A percentile compares a stretch with the other conserved stretches of the same genome.
Evolutionary conservation across 2,113 vertebrate genomes (phyloP).

Genomic region (Pelobates fuscus): DNA sequence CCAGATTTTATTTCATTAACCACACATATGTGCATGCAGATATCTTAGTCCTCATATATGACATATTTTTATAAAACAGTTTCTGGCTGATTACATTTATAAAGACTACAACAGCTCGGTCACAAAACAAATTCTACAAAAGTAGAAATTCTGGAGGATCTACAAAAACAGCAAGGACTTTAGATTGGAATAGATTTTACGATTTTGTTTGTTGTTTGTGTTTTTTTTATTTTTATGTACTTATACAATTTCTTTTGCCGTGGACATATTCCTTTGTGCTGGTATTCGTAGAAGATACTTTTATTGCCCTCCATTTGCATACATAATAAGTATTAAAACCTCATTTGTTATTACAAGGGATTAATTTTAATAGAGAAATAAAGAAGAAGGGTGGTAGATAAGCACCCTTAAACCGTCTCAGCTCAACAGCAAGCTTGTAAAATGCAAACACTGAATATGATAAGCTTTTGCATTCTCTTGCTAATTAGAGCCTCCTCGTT

Average conservation of each 20-base stretch:
- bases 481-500: constrained; percentile 47
- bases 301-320: constrained; percentile 59
- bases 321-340: constrained; percentile 56
- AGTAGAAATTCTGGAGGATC: not conserved
- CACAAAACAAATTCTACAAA: not conserved
- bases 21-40: constrained; percentile 16
- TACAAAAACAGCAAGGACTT: not conserved
- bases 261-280: constrained; percentile 29
- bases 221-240: too few species aligned
- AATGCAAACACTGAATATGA: constrained; percentile 45
- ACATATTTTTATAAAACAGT: constrained; percentile 30
- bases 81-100: constrained; percentile 10
- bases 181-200: too few species aligned
- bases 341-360: constrained; percentile 62
- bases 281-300: constrained; percentile 23
- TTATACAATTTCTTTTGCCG: not conserved
- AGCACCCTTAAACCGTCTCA: constrained; percentile 62
- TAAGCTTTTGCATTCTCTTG: constrained; percentile 55
- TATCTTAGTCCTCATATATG: not conserved
- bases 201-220: too few species aligned
- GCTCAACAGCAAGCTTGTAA: constrained; percentile 57
- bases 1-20: constrained; percentile 31
- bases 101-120: not conserved
- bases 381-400: constrained; percentile 61
- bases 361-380: constrained; percentile 68